Evolutionary conservation across 2,888 invertebrate genomes (phyloP).

Genomic region (Nemotelus pantherinus): DNA sequence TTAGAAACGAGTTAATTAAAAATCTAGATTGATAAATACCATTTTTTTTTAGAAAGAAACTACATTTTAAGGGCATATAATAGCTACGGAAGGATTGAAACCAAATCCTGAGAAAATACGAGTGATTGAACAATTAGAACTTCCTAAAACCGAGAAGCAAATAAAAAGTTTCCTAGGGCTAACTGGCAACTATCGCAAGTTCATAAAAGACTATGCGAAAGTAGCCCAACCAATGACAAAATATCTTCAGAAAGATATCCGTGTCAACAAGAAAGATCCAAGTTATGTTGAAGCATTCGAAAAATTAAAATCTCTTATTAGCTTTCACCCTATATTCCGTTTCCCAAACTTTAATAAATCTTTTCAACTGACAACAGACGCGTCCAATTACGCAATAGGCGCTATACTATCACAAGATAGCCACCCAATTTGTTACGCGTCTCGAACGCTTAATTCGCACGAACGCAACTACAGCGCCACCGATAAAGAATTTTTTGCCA

Average conservation of each 20-base stretch:
- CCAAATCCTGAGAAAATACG: background rate
- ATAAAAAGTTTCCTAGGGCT: background rate
- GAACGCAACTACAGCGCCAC: background rate
- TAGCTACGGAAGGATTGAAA: background rate
- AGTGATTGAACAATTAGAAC: background rate
- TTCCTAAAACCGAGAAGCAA: background rate
- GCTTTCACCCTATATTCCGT: constrained; percentile 41
- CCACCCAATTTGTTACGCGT: background rate
- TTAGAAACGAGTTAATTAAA: background rate
- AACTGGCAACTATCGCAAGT: background rate
- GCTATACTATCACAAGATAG: constrained; percentile 26
- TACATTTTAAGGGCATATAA: background rate
- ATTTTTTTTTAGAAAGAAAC: background rate
- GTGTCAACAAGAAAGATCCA: background rate
- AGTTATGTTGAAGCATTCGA: constrained; percentile 48
- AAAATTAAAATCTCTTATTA: constrained; percentile 47
- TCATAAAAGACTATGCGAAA: background rate
- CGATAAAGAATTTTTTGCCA: constrained; percentile 42
- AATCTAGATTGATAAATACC: too few relatives aligned
- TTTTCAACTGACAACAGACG: constrained; percentile 46
- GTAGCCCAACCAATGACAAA: background rate
- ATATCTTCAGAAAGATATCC: background rate
- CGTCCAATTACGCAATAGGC: constrained; percentile 31
- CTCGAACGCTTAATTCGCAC: background rate
- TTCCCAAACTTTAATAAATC: constrained; percentile 40